Evolutionary conservation across 1,140 invertebrate species (phyloP), one percentile per base, ranked within the genome.

Genomic region (Heliconius nattereri): DNA sequence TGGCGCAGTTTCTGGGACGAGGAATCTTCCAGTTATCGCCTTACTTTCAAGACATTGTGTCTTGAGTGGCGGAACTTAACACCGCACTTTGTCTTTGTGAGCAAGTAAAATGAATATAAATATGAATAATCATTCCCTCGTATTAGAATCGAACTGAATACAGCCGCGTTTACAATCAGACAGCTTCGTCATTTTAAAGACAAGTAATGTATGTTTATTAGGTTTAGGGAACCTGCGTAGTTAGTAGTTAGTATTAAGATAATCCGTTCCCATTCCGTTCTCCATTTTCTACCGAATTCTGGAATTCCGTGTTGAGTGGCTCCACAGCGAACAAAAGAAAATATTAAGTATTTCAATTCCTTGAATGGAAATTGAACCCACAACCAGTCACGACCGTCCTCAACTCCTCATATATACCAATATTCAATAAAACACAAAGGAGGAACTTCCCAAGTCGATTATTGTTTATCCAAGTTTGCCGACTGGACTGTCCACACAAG

Each of bases 401-500:
- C 40, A 45, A 45, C 40, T 45, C 40, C 40, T 2, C 52, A 7
- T 54, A n/a, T 54, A n/a, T n/a, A 11, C 57, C 60, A 66, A 66
- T 66, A 66, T 66, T 66, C 60, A 66, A 66, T 66, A 66, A 26
- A 66, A 26, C 5, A 13, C 26, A 66, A n/a, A 66, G 20, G 20
- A 29, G 60, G 26, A 66, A 66, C 23, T 66, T 66, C 26, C n/a
- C 60, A 66, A 66, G 60, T 66, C 60, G 60, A 66, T 66, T 29
- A 66, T 66, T 66, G 60, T 66, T 66, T 66, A 66, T 29, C 23
- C 60, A 66, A 66, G 60, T 66, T 66, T 66, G 60, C 60, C 60
- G 60, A 66, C 60, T 66, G 60, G 60, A 66, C 60, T 13, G 60
- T 66, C 60, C 60, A 66, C 60, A 66, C 60, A 66, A 66, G 60